Conservation (phyloP, 2,888 invertebrate genomes). For the Clepsis dumicolana region DNA sequence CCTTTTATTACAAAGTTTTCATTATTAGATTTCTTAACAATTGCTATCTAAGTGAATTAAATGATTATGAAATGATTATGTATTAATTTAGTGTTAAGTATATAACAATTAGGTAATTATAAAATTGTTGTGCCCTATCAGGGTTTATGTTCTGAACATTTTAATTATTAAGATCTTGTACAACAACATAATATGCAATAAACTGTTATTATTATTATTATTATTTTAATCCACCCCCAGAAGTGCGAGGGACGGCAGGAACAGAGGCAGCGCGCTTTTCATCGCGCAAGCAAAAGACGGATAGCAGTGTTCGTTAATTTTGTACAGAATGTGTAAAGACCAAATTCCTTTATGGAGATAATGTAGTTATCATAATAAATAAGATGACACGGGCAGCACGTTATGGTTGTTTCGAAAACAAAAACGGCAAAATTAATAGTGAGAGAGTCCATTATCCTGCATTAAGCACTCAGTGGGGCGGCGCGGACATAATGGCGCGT, state of each 20-base stretch:
- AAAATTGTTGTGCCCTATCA: too few species aligned
- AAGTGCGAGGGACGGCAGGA: too few species aligned
- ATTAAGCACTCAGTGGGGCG: constrained; percentile 78
- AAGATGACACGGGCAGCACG: constrained; percentile 53
- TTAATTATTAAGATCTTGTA: too few species aligned
- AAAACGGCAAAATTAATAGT: constrained; percentile 77
- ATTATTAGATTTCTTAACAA: too few species aligned
- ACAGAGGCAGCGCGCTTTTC: neutral
- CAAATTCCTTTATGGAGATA: constrained; percentile 8
- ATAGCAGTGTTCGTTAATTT: neutral
- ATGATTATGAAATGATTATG: too few species aligned
- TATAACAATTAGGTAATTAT: too few species aligned
- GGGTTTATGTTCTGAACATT: too few species aligned
- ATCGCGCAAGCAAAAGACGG: neutral
- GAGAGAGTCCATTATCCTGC: constrained; percentile 78
- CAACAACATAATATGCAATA: too few species aligned
- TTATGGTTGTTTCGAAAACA: constrained; percentile 66
- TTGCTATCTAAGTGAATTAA: too few species aligned
- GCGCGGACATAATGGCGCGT: constrained; percentile 72
- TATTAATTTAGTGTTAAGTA: too few species aligned
- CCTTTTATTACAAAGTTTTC: too few species aligned
- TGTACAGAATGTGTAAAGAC: constrained; percentile 12
- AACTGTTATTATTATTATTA: too few species aligned
- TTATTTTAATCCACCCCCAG: neutral
- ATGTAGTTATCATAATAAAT: constrained; percentile 28